Conservation (phyloP, 2,888 invertebrate species). For the Allygus modestus region DNA sequence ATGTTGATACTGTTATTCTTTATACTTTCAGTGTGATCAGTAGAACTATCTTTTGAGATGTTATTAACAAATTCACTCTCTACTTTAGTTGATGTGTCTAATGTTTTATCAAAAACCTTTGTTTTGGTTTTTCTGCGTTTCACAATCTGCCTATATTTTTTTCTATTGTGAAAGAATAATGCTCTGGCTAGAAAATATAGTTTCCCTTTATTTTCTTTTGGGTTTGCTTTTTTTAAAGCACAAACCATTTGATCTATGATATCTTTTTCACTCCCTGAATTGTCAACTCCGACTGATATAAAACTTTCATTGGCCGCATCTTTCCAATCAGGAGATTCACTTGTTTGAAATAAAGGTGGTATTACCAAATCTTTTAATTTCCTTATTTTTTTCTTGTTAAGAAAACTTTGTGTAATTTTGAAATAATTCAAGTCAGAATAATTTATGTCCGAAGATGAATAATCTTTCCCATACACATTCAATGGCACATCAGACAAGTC, state of each 20-base stretch:
- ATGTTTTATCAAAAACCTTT: background rate
- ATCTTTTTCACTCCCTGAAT: background rate
- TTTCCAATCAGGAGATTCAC: conserved; percentile 36
- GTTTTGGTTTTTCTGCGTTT: background rate
- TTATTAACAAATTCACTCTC: background rate
- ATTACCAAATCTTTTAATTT: conserved; percentile 12
- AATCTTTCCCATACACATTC: background rate
- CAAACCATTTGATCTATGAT: conserved; percentile 30
- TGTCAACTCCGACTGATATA: conserved; percentile 23
- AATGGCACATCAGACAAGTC: background rate
- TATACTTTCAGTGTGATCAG: background rate
- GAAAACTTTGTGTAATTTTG: background rate
- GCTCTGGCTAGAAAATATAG: background rate
- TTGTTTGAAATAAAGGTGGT: conserved; percentile 19
- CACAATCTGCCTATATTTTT: background rate
- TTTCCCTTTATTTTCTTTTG: conserved; percentile 4
- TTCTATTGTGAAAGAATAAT: background rate
- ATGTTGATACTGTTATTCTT: background rate
- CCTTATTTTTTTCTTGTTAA: conserved; percentile 7
- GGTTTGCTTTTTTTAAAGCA: conserved; percentile 22
- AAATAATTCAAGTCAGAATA: conserved; percentile 18
- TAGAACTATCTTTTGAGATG: background rate
- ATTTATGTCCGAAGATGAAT: background rate
- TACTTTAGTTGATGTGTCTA: background rate
- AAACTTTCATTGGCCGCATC: conserved; percentile 46